Evolutionary conservation across 1,140 invertebrate genomes (phyloP).

Genomic region (Cherax destructor): DNA sequence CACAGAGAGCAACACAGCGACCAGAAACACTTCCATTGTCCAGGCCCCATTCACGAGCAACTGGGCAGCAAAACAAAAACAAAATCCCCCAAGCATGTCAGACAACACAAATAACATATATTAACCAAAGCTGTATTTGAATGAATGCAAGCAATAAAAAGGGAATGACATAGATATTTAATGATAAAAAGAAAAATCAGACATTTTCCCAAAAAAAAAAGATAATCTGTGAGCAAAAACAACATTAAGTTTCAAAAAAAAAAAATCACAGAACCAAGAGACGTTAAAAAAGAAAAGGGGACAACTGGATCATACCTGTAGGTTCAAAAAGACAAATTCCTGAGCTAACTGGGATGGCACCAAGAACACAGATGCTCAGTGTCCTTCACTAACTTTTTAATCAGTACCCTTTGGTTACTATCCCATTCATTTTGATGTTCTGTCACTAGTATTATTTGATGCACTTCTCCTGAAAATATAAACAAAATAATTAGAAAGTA

Average conservation of each 20-base stretch:
- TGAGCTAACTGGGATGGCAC: neutral
- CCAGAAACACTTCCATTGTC: neutral
- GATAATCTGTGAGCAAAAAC: neutral
- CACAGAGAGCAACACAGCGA: conserved; percentile 11
- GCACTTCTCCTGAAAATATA: neutral
- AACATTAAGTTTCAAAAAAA: neutral
- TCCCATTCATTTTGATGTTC: neutral
- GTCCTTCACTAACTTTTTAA: too few species aligned
- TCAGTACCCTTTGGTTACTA: too few species aligned
- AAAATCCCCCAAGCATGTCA: neutral
- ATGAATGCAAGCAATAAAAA: too few species aligned
- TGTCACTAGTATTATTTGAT: neutral
- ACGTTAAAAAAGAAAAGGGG: neutral
- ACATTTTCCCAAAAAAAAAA: neutral
- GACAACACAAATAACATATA: conserved; percentile 2
- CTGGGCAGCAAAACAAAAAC: neutral
- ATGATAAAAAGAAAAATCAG: neutral
- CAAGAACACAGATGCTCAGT: too few species aligned
- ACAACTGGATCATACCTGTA: neutral
- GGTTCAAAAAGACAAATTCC: neutral
- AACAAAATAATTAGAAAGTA: neutral
- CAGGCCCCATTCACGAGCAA: neutral
- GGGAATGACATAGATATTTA: neutral
- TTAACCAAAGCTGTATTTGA: neutral
- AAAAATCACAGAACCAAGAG: neutral